These are phyloP conservation scores for Acipenser transmontanus DNA, from an alignment of 2,797 vertebrate species.

Conservation along the genomic window DNA sequence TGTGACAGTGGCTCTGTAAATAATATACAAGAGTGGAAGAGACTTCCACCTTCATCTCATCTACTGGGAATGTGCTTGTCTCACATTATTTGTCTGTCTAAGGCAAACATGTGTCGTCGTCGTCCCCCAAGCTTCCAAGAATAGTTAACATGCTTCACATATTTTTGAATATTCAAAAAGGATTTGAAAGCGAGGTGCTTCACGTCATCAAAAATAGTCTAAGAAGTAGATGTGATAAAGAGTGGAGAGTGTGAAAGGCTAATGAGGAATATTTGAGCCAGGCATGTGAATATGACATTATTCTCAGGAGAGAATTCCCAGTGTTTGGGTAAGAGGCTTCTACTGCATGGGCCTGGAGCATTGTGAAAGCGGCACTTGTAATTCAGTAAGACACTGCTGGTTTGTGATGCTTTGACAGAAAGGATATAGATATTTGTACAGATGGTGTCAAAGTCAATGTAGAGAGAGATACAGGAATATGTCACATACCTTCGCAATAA, in stretches of 20 bases:
- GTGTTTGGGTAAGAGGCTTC: no score
- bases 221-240: not conserved
- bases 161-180: not conserved
- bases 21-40: not conserved
- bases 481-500: not conserved
- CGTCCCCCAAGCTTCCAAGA: not conserved
- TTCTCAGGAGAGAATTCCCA: no score
- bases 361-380: no score
- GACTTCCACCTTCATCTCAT: no score
- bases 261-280: not conserved
- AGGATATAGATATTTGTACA: no score
- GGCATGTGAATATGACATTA: not conserved
- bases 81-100: no score
- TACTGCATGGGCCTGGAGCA: no score
- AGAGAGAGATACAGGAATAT: conserved; percentile 3
- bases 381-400: no score
- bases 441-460: not conserved
- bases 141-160: not conserved
- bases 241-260: not conserved
- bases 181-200: not conserved
- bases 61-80: no score
- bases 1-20: not conserved
- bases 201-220: not conserved
- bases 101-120: no score
- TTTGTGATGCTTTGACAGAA: no score